phyloP scores from a whole-genome alignment of 2,888 invertebrate genomes.

The Drosophila picticornis region DNA sequence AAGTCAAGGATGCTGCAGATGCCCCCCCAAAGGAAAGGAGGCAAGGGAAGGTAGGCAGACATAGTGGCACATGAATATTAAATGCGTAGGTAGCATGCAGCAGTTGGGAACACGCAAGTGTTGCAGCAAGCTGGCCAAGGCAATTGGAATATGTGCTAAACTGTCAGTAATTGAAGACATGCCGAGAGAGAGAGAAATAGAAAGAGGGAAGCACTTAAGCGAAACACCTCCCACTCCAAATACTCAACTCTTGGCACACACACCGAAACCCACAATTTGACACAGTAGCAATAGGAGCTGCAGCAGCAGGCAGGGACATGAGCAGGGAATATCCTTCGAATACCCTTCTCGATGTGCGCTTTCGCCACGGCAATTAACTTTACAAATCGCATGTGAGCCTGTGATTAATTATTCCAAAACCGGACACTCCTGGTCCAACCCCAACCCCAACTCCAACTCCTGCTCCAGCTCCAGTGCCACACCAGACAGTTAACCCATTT shows the following conservation, averaged over 20 bases:
- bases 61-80: constrained; percentile 54
- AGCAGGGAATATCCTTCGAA: neutral
- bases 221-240: constrained; percentile 8
- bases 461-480: constrained; percentile 21
- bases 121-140: constrained; percentile 9
- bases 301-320: neutral
- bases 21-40: neutral
- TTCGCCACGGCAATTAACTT: constrained; percentile 82
- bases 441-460: constrained; percentile 40
- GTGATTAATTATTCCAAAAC: constrained; percentile 84
- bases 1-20: constrained; percentile 39
- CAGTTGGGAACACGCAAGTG: constrained; percentile 11
- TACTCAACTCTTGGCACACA: neutral
- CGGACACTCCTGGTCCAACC: constrained; percentile 66
- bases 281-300: constrained; percentile 1
- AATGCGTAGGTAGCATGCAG: constrained; percentile 40
- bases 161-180: constrained; percentile 76
- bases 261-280: constrained; percentile 17
- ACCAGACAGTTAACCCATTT: constrained; percentile 77
- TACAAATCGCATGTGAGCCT: constrained; percentile 82
- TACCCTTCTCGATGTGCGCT: constrained; percentile 56
- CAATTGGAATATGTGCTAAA: constrained; percentile 70
- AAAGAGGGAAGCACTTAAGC: constrained; percentile 66
- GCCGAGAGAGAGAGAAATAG: constrained; percentile 31
- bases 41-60: neutral